Evolutionary conservation across 2,797 vertebrate species (phyloP).

Genomic region (Oceanodroma leucorhoa): DNA sequence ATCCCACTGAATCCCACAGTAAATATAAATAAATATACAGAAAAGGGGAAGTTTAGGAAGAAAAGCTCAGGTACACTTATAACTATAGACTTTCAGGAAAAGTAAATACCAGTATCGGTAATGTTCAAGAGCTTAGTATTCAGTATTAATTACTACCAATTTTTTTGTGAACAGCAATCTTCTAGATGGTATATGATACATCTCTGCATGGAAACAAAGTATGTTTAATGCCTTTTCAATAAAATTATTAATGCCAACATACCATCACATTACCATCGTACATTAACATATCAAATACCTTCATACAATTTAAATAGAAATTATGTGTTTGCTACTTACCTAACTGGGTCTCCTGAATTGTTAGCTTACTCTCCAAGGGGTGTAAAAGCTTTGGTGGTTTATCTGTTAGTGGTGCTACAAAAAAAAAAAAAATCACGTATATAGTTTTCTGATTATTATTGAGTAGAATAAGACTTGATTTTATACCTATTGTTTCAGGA

Average conservation of each 20-base stretch:
- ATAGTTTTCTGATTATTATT: constrained; percentile 11
- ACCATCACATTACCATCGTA: background rate
- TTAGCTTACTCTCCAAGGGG: constrained; percentile 90
- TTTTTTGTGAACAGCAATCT: background rate
- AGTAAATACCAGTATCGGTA: background rate
- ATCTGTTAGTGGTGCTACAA: constrained; percentile 94
- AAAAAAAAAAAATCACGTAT: constrained; percentile 56
- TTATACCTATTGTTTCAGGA: background rate
- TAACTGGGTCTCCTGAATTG: constrained; percentile 88
- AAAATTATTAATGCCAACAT: background rate
- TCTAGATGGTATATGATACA: background rate
- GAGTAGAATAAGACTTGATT: background rate
- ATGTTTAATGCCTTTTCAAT: background rate
- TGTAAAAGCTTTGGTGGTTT: constrained; percentile 95
- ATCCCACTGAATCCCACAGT: background rate
- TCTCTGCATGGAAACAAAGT: background rate
- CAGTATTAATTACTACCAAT: background rate
- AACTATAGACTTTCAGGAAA: background rate
- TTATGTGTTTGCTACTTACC: constrained; percentile 81
- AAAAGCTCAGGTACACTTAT: background rate
- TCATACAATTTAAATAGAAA: background rate
- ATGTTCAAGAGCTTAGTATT: background rate
- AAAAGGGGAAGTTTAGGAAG: background rate
- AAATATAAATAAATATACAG: background rate
- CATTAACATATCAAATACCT: background rate